Evolutionary conservation across 2,113 vertebrate species (phyloP), one percentile per base, ranked within the genome.

Genomic region (Procavia capensis): DNA sequence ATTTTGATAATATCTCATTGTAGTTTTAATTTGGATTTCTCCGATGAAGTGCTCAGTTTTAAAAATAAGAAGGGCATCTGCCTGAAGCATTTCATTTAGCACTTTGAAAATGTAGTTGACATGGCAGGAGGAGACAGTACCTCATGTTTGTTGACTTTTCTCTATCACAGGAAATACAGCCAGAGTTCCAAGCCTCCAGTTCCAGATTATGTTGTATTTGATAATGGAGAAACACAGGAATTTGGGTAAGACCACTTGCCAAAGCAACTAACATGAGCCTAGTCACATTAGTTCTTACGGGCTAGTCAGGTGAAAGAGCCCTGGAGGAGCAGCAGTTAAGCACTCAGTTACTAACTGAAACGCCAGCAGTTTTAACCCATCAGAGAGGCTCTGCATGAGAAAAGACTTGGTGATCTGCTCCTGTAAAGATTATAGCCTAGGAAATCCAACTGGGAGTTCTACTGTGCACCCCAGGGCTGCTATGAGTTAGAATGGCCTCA

Each of bases 91-190:
- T 85, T 90, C 27, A 57, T 66, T 75, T 85, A 91, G n/a, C 29
- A 86, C 66, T 92, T 82, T 50, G 68, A 85, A 75, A 81, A 24
- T 50, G 10, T 74, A 83, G 20, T 41, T 93, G 89, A 95, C 81
- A 36, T 81, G 66, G 4, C 54, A 85, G 4, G 3, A 93, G 89
- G 83, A 86, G 72, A 78, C 20, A 31, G 0, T 78, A 68, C 90
- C 25, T 97, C n/a, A 94, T 74, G 29, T 89, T 27, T 96, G 20
- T 82, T 95, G 64, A 96, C 66, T 54, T 97, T 91, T 96, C 87
- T 50, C 78, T 54, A 91, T 88, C 13, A 87, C 94, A 98, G 98
- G 95, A 98, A 97, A 94, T 43, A 93, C 5, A 96, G 2, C 27
- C 84, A 88, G 85, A 90, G 47, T 70, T 95, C 93, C 88, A 81